Percentiles rank a stretch among this genome's conserved stretches.
Conservation (phyloP, 2,113 vertebrate species). For the Paramisgurnus dabryanus region DNA sequence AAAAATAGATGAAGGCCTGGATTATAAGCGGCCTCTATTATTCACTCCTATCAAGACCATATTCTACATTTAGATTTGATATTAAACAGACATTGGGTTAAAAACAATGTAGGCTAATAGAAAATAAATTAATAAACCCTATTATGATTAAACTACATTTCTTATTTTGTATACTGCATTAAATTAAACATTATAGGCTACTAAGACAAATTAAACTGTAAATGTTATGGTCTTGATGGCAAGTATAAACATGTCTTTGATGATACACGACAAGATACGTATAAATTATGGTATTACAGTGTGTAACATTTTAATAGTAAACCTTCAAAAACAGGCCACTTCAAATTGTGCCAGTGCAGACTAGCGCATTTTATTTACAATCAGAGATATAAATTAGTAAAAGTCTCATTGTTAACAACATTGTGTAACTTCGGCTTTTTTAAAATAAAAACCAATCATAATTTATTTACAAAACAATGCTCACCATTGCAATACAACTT, state of each 20-base stretch:
- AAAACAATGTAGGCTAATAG: too few species aligned
- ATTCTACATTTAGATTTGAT: conserved; percentile 66
- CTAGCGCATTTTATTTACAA: conserved; percentile 96
- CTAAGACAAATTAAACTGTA: background rate
- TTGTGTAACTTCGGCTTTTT: conserved; percentile 87
- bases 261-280: background rate
- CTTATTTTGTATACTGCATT: background rate
- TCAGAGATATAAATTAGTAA: conserved; percentile 99
- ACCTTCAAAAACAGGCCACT: conserved; percentile 72
- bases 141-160: too few species aligned
- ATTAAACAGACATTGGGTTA: background rate
- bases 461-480: conserved; percentile 97
- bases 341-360: conserved; percentile 73
- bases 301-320: background rate
- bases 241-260: background rate
- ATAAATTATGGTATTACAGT: background rate
- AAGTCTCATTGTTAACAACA: conserved; percentile 94
- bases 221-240: background rate
- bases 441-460: conserved; percentile 96
- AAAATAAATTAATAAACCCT: too few species aligned
- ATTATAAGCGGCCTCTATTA: conserved; percentile 71
- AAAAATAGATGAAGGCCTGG: conserved; percentile 89
- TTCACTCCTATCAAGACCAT: conserved; percentile 90
- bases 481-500: conserved; percentile 99
- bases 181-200: background rate